Conservation (phyloP, 2,797 vertebrate species). For the Anabacerthia variegaticeps region DNA sequence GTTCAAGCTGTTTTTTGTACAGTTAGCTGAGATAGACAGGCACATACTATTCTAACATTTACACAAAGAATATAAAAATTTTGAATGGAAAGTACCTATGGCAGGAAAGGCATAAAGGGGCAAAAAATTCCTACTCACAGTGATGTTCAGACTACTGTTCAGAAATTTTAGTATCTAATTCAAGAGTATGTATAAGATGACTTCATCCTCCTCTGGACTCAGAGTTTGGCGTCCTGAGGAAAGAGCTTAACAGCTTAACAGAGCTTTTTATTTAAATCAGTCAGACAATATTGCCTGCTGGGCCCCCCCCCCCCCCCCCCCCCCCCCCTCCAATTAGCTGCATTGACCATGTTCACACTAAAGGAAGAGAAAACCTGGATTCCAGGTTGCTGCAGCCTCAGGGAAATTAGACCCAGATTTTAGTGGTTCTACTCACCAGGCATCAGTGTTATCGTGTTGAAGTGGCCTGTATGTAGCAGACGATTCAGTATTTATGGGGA, state of each 20-base stretch:
- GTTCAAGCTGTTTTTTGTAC: not conserved
- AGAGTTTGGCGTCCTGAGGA: not conserved
- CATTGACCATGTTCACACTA: not conserved
- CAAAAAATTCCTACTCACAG: not conserved
- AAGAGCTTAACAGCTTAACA: not conserved
- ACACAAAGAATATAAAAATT: not conserved
- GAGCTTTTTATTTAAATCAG: not conserved
- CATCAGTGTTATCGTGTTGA: not conserved
- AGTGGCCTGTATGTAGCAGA: not conserved
- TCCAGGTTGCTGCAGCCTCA: not conserved
- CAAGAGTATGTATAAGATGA: not conserved
- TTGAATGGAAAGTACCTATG: not conserved
- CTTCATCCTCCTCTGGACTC: not conserved
- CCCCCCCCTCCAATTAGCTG: not conserved
- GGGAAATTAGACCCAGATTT: not conserved
- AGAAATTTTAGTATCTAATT: not conserved
- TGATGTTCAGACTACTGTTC: not conserved
- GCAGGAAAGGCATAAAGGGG: not conserved
- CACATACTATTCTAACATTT: not conserved
- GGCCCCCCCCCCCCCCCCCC: rapidly evolving
- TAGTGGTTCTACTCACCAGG: not conserved
- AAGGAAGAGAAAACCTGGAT: not conserved
- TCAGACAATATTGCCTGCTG: not conserved
- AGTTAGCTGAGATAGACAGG: not conserved
- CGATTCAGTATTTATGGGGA: not conserved